These are phyloP conservation scores for Alfaro cultratus DNA, from an alignment of 2,797 vertebrate genomes.

Conservation along the genomic window DNA sequence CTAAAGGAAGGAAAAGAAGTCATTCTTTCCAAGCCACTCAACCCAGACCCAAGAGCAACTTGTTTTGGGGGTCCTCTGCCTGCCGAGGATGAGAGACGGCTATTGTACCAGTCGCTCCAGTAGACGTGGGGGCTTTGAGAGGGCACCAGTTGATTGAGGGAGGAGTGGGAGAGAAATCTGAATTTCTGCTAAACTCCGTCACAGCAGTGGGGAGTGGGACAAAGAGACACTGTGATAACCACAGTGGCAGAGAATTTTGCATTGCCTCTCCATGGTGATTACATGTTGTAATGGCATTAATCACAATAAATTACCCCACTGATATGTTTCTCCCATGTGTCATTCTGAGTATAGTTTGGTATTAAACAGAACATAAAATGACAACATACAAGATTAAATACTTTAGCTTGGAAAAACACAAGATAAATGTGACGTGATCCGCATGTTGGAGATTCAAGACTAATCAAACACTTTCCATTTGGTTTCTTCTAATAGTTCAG, in stretches of 20 bases:
- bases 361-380: slow-evolving; percentile 20
- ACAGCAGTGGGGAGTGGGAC: slow-evolving; percentile 66
- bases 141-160: slow-evolving; percentile 58
- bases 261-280: slow-evolving; percentile 76
- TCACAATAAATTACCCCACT: slow-evolving; percentile 65
- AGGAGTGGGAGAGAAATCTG: slow-evolving; percentile 78
- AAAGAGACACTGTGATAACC: slow-evolving; percentile 74
- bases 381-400: slow-evolving; percentile 17
- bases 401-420: slow-evolving; percentile 11
- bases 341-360: slow-evolving; percentile 17
- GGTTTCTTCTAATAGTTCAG: neutral
- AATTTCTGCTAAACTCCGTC: slow-evolving; percentile 76
- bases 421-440: neutral
- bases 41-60: slow-evolving; percentile 56
- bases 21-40: slow-evolving; percentile 70
- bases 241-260: slow-evolving; percentile 50
- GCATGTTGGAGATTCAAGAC: neutral
- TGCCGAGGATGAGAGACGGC: slow-evolving; percentile 67
- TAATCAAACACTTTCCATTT: neutral
- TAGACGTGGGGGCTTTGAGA: slow-evolving; percentile 48
- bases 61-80: slow-evolving; percentile 66
- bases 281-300: slow-evolving; percentile 67
- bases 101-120: slow-evolving; percentile 66
- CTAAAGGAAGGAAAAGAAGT: slow-evolving; percentile 72
- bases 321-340: slow-evolving; percentile 56